Evolutionary conservation across 1,140 invertebrate genomes (phyloP).

Genomic region (Pteromalus puparum): DNA sequence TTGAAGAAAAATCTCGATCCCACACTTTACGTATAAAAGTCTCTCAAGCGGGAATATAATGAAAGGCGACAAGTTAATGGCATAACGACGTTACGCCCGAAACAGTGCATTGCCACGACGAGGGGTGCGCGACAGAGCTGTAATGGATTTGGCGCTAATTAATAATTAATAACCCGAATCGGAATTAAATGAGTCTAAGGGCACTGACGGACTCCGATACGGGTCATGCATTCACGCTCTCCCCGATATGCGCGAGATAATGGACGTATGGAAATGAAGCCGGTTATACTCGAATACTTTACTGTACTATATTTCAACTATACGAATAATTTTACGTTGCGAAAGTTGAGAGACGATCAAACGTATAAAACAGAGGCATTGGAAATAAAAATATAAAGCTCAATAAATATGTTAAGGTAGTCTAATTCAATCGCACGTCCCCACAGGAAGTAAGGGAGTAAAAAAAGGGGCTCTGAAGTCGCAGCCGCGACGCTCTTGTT

Average conservation of each 20-base stretch:
- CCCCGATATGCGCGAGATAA: background rate
- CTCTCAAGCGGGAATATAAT: slow-evolving; percentile 56
- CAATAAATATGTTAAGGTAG: slow-evolving; percentile 20
- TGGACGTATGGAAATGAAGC: background rate
- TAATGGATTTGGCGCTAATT: slow-evolving; percentile 72
- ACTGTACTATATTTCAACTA: too few species aligned
- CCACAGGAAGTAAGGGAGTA: slow-evolving; percentile 38
- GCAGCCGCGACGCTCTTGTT: slow-evolving; percentile 60
- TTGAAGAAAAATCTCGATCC: background rate
- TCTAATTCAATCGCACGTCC: slow-evolving; percentile 7
- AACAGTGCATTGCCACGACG: background rate
- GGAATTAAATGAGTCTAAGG: slow-evolving; percentile 72
- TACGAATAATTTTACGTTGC: background rate
- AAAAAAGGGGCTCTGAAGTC: slow-evolving; percentile 51
- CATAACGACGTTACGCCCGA: slow-evolving; percentile 62
- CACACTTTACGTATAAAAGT: background rate
- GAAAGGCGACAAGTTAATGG: slow-evolving; percentile 68
- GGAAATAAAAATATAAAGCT: slow-evolving; percentile 5
- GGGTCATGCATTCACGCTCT: slow-evolving; percentile 56
- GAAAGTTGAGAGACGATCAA: background rate
- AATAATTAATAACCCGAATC: slow-evolving; percentile 75
- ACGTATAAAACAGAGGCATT: background rate
- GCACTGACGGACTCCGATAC: slow-evolving; percentile 61
- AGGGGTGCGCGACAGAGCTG: slow-evolving; percentile 68
- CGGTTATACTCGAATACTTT: too few species aligned